These are phyloP conservation scores for Ara ararauna DNA, from an alignment of 2,797 vertebrate species.

Conservation along the genomic window DNA sequence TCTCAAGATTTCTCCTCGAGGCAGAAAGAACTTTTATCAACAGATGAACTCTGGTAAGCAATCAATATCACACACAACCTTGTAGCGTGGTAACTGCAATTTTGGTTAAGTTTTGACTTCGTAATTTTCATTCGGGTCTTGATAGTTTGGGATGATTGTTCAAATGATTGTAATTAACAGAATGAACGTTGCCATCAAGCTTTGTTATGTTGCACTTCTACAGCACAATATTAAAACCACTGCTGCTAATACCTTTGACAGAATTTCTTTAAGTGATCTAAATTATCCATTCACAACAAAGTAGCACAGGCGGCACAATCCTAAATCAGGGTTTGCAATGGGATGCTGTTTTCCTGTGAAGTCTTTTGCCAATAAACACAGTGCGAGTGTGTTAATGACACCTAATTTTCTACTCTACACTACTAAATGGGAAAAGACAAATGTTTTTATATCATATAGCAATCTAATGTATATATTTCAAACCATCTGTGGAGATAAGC, in stretches of 20 bases:
- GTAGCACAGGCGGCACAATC: background rate
- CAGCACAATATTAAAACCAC: background rate
- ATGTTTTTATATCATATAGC: background rate
- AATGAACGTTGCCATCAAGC: background rate
- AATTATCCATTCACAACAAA: background rate
- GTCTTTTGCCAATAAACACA: background rate
- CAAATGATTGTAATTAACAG: background rate
- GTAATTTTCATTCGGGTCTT: background rate
- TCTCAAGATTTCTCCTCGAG: background rate
- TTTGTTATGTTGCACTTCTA: accelerated
- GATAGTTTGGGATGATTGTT: background rate
- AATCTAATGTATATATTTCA: background rate
- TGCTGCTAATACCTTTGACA: background rate
- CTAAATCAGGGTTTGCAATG: background rate
- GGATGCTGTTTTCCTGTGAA: background rate
- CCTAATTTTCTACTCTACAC: background rate
- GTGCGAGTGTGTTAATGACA: background rate
- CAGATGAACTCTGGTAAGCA: no score
- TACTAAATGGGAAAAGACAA: background rate
- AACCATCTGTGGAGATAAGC: background rate
- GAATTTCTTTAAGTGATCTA: background rate
- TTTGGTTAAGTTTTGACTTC: background rate
- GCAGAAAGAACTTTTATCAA: background rate
- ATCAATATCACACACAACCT: no score
- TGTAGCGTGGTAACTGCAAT: background rate